phyloP scores from a whole-genome alignment of 2,888 invertebrate genomes.

The Campoletis raptor region DNA sequence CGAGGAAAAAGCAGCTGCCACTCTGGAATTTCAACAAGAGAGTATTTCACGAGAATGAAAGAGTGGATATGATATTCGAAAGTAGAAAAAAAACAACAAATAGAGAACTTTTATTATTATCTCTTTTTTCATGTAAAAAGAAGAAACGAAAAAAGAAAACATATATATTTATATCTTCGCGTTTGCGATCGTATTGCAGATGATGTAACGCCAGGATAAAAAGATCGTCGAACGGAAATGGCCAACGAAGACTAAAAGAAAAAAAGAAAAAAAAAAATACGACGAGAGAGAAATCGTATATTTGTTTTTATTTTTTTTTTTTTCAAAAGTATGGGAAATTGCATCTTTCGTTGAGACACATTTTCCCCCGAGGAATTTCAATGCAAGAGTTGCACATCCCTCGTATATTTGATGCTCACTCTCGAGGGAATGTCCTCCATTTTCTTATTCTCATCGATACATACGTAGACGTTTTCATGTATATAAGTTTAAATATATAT shows the following conservation, averaged over 20 bases:
- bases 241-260: background rate
- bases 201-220: background rate
- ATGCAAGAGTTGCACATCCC: constrained; percentile 27
- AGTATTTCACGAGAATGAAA: constrained; percentile 25
- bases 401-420: constrained; percentile 6
- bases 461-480: background rate
- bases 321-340: constrained; percentile 1
- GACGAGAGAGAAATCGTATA: constrained; percentile 15
- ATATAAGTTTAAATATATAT: background rate
- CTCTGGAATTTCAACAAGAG: constrained; percentile 62
- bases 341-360: constrained; percentile 40
- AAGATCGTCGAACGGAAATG: constrained; percentile 16
- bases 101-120: background rate
- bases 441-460: background rate
- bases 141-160: background rate
- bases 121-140: background rate
- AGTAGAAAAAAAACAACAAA: background rate
- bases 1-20: constrained; percentile 66
- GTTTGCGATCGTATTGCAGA: background rate
- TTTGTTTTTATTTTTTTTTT: background rate
- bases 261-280: background rate
- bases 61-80: constrained; percentile 1
- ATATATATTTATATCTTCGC: background rate
- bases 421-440: background rate
- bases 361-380: constrained; percentile 54